Percentiles rank a stretch among this genome's conserved stretches.
phyloP scores from a whole-genome alignment of 2,797 vertebrate species.

The Myotis findleyi region DNA sequence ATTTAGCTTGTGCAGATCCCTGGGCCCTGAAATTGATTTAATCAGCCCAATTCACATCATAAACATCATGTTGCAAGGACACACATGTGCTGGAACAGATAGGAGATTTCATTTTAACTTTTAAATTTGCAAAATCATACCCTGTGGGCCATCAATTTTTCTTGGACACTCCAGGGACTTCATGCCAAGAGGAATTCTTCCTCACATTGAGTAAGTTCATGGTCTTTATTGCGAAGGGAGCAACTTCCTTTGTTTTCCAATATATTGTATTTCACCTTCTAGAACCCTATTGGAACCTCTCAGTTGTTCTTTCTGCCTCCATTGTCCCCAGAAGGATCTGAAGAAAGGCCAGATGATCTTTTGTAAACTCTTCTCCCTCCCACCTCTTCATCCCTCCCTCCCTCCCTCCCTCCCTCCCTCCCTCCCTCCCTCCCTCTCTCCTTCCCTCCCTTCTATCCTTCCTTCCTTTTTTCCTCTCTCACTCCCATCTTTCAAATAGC shows the following conservation, averaged over 20 bases:
- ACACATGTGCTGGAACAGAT: constrained; percentile 74
- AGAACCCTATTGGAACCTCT: background rate
- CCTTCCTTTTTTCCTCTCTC: background rate
- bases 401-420: too few relatives aligned
- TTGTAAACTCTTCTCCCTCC: background rate
- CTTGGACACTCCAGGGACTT: constrained; percentile 64
- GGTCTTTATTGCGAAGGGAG: constrained; percentile 45
- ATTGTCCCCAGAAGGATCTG: background rate
- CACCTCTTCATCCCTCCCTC: fast-evolving
- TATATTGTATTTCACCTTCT: constrained; percentile 1
- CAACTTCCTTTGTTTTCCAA: constrained; percentile 44
- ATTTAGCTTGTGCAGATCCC: constrained; percentile 77
- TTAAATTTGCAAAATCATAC: constrained; percentile 69
- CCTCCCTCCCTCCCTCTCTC: too few relatives aligned
- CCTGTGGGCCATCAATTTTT: constrained; percentile 67
- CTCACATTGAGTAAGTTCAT: constrained; percentile 39
- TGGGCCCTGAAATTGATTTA: constrained; percentile 80
- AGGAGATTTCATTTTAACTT: constrained; percentile 73
- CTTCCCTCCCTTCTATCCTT: too few relatives aligned
- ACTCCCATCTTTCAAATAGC: background rate
- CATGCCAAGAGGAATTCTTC: constrained; percentile 64
- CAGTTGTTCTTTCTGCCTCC: background rate
- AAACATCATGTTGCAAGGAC: constrained; percentile 75
- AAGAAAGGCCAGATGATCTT: background rate
- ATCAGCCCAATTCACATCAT: constrained; percentile 77